These are phyloP conservation scores for Papilio glaucus DNA, from an alignment of 1,140 invertebrate species.

Conservation along the genomic window DNA sequence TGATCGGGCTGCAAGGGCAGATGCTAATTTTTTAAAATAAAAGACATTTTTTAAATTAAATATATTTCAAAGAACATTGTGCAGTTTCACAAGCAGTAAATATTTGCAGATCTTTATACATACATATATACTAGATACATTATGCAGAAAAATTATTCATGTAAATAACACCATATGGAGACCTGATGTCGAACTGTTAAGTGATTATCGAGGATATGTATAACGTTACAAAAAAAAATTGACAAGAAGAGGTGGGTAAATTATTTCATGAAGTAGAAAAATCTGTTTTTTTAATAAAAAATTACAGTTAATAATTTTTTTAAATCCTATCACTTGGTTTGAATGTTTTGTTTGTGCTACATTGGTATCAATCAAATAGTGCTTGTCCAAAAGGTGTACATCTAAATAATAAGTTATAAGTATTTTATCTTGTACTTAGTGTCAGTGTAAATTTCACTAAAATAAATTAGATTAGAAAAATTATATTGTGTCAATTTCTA, in stretches of 20 bases:
- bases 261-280: too few species aligned
- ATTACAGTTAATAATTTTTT: too few species aligned
- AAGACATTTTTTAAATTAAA: not conserved
- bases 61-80: not conserved
- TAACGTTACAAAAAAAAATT: too few species aligned
- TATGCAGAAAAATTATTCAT: not conserved
- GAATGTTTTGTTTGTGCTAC: not conserved
- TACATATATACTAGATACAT: too few species aligned
- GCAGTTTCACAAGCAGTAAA: not conserved
- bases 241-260: too few species aligned
- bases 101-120: not conserved
- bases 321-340: too few species aligned
- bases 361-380: not conserved
- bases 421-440: not conserved
- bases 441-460: constrained; percentile 26
- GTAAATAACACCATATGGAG: too few species aligned
- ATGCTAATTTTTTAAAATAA: not conserved
- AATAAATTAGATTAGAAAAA: constrained; percentile 49
- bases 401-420: too few species aligned
- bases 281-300: too few species aligned
- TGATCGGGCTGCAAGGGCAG: too few species aligned
- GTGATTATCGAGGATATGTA: too few species aligned
- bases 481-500: constrained; percentile 87
- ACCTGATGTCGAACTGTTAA: too few species aligned
- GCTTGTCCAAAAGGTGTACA: not conserved